Percentiles rank a stretch among this genome's conserved stretches.
phyloP scores from a whole-genome alignment of 2,113 vertebrate genomes.

The Nipponia nippon region DNA sequence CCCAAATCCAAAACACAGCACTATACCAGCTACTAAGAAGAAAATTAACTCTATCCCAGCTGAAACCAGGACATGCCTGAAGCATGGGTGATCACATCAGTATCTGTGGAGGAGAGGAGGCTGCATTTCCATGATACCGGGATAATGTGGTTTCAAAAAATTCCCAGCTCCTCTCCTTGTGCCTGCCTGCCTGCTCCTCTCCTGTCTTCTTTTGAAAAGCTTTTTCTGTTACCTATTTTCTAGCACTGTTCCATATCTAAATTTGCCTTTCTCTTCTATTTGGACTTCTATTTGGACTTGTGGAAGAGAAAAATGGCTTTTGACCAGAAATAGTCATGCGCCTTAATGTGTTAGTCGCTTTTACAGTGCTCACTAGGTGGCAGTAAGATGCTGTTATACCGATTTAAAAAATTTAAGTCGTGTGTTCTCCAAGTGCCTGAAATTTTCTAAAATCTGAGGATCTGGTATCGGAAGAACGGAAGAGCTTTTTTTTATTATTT shows the following conservation, averaged over 20 bases:
- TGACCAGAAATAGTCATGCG: neutral
- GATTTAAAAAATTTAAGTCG: neutral
- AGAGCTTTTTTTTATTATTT: fast-evolving
- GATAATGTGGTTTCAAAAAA: neutral
- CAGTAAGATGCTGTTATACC: neutral
- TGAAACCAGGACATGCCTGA: neutral
- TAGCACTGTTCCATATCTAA: neutral
- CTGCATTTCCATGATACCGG: neutral
- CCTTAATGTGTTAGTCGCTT: neutral
- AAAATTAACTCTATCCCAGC: no score
- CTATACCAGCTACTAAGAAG: no score
- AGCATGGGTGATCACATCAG: neutral
- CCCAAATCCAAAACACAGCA: no score
- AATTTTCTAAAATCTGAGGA: neutral
- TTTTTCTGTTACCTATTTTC: neutral
- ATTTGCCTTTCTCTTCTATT: neutral
- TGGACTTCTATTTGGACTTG: neutral
- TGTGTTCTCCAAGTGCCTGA: neutral
- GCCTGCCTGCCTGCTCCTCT: neutral
- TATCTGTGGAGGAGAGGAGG: neutral
- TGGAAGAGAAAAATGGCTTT: neutral
- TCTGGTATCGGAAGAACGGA: neutral
- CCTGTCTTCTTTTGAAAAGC: neutral
- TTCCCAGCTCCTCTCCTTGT: neutral
- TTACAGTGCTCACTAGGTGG: constrained; percentile 46